Evolutionary conservation across 2,888 invertebrate species (phyloP), one percentile per base, ranked within the genome.

Genomic region (Drosophila lacicola): DNA sequence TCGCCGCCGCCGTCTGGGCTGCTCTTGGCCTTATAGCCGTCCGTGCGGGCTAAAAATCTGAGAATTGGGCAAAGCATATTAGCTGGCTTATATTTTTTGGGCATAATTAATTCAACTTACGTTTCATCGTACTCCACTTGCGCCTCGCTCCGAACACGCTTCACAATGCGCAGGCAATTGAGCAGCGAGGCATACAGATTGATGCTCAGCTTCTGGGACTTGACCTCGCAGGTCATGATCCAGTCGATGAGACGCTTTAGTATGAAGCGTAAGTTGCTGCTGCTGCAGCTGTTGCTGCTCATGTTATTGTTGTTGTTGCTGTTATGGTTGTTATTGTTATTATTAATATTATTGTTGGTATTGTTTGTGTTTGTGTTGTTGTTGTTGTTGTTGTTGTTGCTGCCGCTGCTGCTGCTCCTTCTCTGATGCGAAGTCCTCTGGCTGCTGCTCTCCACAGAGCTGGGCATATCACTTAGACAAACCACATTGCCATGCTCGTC

Each of bases 121-220:
- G 55, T 79, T 81, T 90, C 81, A 11, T 82, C 68, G 53, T 62
- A 78, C 10, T 82, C 74, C n/a, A 72, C 17, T 37, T 74, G 81
- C 54, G 79, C 86, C 3, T 77, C 73, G 57, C 56, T 82, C 72
- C 29, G 89, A 68, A 72, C 62, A 2, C 88, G 81, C 51, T 91
- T 95, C 0, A 95, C 94, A 14, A 98, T 95, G 81, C 96, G 96
- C 61, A 98, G 93, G 75, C 96, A 96, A 79, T 96, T 97, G 1
- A 98, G 92, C 17, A 98, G 90, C 0, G 97, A 95, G 1, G 97
- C 96, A 89, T 98, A 98, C 13, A 98, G 92, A 91, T 98, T 97
- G 0, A 97, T 96, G 45, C 97, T 93, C 65, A 98, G 95, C 89
- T 96, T 96, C 89, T 97, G 97, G 1, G 96, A 96, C 0, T 96